Percentiles rank a stretch among this genome's conserved stretches.
Evolutionary conservation across 2,888 invertebrate genomes (phyloP).

Genomic region (Eupithecia subumbrata): DNA sequence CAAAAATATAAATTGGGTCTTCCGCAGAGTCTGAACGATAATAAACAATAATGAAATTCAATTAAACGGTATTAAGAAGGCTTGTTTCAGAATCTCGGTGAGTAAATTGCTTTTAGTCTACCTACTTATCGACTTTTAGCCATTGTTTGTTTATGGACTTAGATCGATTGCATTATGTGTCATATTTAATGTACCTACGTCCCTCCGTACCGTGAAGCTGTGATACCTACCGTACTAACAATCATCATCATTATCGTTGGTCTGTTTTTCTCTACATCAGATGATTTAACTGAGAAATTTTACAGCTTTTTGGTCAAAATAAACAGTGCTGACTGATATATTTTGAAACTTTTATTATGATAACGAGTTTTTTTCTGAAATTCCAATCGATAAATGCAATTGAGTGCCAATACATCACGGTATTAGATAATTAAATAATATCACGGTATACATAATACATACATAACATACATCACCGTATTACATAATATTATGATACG

Average conservation of each 20-base stretch:
- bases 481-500: too few relatives aligned
- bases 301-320: too few relatives aligned
- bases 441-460: too few relatives aligned
- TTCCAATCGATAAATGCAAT: too few relatives aligned
- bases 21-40: slow-evolving; percentile 35
- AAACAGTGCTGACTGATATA: too few relatives aligned
- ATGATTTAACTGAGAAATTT: background rate
- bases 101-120: slow-evolving; percentile 43
- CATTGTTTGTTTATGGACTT: slow-evolving; percentile 1
- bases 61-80: slow-evolving; percentile 47
- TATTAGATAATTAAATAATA: too few relatives aligned
- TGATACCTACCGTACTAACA: too few relatives aligned
- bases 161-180: background rate
- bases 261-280: background rate
- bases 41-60: slow-evolving; percentile 48
- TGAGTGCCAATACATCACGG: too few relatives aligned
- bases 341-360: too few relatives aligned
- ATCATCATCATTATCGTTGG: background rate
- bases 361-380: too few relatives aligned
- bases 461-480: too few relatives aligned
- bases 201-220: background rate
- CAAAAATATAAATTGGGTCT: slow-evolving; percentile 48
- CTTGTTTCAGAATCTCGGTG: slow-evolving; percentile 42
- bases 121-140: slow-evolving; percentile 4
- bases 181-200: background rate